Evolutionary conservation across 2,888 invertebrate species (phyloP).

Genomic region (Aphodius granarius): DNA sequence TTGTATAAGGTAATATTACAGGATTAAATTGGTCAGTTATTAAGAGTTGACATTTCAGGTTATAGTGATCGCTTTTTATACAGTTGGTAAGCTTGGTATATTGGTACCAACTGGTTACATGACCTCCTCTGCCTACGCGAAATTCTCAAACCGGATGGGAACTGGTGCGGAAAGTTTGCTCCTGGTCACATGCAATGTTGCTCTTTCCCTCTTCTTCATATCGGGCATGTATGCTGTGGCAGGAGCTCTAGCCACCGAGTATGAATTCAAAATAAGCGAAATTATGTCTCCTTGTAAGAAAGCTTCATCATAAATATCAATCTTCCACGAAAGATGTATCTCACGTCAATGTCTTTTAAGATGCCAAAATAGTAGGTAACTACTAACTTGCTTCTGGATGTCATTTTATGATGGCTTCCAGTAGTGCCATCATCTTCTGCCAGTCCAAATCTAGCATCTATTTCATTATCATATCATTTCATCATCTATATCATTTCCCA

Average conservation of each 20-base stretch:
- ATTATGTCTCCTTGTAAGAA: slow-evolving; percentile 32
- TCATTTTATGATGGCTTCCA: too few relatives aligned
- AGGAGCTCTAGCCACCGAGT: slow-evolving; percentile 27
- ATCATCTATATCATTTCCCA: too few relatives aligned
- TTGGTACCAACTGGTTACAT: slow-evolving; percentile 36
- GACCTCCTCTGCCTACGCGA: slow-evolving; percentile 36
- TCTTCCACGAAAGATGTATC: not conserved
- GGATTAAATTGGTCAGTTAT: not conserved
- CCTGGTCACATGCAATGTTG: slow-evolving; percentile 21
- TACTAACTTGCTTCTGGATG: too few relatives aligned
- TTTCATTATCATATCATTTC: too few relatives aligned
- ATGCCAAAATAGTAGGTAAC: too few relatives aligned
- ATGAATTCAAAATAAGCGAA: slow-evolving; percentile 17
- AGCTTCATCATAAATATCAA: not conserved
- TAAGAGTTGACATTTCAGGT: slow-evolving; percentile 2
- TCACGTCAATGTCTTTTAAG: too few relatives aligned
- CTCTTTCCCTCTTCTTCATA: slow-evolving; percentile 23
- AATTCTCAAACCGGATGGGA: slow-evolving; percentile 29
- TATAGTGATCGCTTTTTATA: slow-evolving; percentile 22
- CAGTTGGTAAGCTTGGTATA: slow-evolving; percentile 31
- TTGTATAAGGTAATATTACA: slow-evolving; percentile 26
- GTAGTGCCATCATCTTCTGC: too few relatives aligned
- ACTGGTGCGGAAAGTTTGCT: slow-evolving; percentile 29
- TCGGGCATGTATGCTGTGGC: slow-evolving; percentile 27
- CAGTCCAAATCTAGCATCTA: too few relatives aligned